These are phyloP conservation scores for Dusona sp. DNA, from an alignment of 2,888 invertebrate species.

Conservation along the genomic window DNA sequence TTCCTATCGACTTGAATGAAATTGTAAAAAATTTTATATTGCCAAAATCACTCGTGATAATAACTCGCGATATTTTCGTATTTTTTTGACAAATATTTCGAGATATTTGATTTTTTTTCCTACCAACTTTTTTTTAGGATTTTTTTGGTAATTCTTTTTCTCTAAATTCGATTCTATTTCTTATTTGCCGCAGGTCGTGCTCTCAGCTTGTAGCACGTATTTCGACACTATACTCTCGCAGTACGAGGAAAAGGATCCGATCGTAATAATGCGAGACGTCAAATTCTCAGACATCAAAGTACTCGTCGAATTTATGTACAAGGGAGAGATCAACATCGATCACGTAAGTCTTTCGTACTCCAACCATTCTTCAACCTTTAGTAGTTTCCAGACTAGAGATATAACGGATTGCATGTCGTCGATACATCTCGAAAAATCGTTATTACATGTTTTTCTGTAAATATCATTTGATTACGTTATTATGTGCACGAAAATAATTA, in stretches of 20 bases:
- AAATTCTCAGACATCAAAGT: constrained; percentile 95
- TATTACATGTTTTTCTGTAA: neutral
- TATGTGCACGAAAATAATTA: neutral
- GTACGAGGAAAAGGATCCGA: constrained; percentile 92
- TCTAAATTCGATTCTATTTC: constrained; percentile 27
- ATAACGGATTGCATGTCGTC: too few species aligned
- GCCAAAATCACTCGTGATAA: neutral
- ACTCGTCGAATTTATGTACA: constrained; percentile 97
- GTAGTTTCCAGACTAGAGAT: neutral
- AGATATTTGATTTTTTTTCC: neutral
- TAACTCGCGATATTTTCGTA: too few species aligned
- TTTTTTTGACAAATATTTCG: neutral
- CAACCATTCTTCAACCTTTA: neutral
- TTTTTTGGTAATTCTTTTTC: neutral
- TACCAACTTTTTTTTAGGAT: neutral
- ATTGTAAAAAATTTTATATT: neutral
- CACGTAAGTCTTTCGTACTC: constrained; percentile 89
- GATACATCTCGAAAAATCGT: neutral
- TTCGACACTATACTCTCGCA: constrained; percentile 94
- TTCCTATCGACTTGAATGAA: neutral
- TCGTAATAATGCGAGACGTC: constrained; percentile 95
- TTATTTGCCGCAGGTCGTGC: constrained; percentile 88
- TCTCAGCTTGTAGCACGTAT: constrained; percentile 96
- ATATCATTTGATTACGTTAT: neutral
- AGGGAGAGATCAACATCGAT: constrained; percentile 97